Evolutionary conservation across 2,113 vertebrate species (phyloP).

Genomic region (Brachypodius melanocephalos): DNA sequence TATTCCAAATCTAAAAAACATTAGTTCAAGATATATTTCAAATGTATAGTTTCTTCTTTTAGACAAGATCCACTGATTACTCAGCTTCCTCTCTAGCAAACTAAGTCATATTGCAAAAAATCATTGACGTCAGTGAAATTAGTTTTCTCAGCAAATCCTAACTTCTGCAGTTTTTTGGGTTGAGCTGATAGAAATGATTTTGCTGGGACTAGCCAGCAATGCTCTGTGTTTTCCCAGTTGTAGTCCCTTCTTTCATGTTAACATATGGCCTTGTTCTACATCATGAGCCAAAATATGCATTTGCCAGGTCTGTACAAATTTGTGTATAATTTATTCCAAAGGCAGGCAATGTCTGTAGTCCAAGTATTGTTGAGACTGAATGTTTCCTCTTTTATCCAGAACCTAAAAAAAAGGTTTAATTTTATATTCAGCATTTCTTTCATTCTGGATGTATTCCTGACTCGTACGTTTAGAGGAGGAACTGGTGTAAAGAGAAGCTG

Average conservation of each 20-base stretch:
- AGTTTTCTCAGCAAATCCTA: not conserved
- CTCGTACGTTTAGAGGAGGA: not conserved
- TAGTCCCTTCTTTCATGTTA: not conserved
- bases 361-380: not conserved
- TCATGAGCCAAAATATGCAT: not conserved
- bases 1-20: not conserved
- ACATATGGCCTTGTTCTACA: not conserved
- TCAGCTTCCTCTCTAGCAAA: slow-evolving; percentile 2
- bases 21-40: slow-evolving; percentile 8
- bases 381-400: not conserved
- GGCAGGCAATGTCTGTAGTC: not conserved
- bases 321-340: not conserved
- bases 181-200: not conserved
- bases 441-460: not conserved
- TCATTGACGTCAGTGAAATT: not conserved
- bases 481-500: not conserved
- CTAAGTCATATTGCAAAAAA: not conserved
- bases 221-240: not conserved
- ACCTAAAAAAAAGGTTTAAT: not conserved
- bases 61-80: slow-evolving; percentile 40
- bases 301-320: not conserved
- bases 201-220: not conserved
- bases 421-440: not conserved
- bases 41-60: slow-evolving; percentile 24
- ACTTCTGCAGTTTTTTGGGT: not conserved